A percentile compares a stretch with the other conserved stretches of the same genome.
These are phyloP conservation scores for Channa maculata DNA, from an alignment of 2,113 vertebrate genomes.

Conservation along the genomic window DNA sequence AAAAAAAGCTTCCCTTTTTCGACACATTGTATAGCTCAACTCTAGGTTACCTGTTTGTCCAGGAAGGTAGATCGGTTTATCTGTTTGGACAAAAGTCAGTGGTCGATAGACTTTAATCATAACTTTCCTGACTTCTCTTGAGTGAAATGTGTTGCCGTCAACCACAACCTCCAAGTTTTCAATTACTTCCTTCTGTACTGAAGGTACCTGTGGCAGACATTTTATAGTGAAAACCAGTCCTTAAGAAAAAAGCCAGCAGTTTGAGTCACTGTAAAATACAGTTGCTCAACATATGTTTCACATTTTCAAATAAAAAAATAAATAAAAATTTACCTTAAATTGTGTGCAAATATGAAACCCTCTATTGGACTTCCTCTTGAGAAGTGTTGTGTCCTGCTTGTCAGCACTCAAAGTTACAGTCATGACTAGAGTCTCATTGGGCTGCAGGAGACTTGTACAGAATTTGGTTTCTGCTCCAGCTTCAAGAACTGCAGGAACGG, in stretches of 20 bases:
- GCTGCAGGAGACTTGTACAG: conserved; percentile 71
- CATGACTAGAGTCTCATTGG: conserved; percentile 70
- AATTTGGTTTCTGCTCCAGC: conserved; percentile 68
- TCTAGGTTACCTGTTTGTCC: neutral
- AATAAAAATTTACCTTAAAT: conserved; percentile 58
- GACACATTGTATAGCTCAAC: too few relatives aligned
- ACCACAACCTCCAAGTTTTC: conserved; percentile 65
- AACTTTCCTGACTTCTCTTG: conserved; percentile 70
- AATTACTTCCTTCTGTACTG: conserved; percentile 31
- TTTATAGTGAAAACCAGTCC: neutral
- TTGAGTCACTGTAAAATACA: too few relatives aligned
- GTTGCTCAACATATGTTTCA: too few relatives aligned
- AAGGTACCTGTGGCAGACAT: conserved; percentile 61
- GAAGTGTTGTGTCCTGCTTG: conserved; percentile 10
- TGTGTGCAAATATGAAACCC: conserved; percentile 64
- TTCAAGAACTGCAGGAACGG: conserved; percentile 75
- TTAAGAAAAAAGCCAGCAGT: too few relatives aligned
- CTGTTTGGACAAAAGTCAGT: conserved; percentile 51
- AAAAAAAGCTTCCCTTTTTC: too few relatives aligned
- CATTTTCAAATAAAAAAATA: neutral
- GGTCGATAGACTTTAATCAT: conserved; percentile 48
- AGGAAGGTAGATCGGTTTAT: too few relatives aligned
- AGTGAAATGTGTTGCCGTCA: conserved; percentile 60
- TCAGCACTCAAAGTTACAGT: conserved; percentile 58
- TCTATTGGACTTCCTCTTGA: conserved; percentile 17